These are phyloP conservation scores for Ophonus ardosiacus DNA, from an alignment of 2,888 invertebrate species.

Conservation along the genomic window DNA sequence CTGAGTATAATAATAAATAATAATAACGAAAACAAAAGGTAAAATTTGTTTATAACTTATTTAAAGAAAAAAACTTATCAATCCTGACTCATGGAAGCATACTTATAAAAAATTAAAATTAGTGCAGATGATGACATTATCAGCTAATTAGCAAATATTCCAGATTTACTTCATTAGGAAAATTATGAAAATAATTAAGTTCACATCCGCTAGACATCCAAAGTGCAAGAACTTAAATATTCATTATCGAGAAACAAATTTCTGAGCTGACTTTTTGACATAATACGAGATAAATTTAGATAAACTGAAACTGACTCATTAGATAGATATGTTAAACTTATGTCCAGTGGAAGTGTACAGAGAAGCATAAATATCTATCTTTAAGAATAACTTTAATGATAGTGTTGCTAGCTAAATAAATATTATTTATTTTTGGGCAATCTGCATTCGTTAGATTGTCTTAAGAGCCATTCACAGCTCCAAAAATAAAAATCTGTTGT, in stretches of 20 bases:
- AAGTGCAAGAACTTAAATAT: slow-evolving; percentile 50
- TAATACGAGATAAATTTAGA: slow-evolving; percentile 28
- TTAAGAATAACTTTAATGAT: background rate
- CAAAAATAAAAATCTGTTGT: too few species aligned
- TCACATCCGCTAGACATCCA: slow-evolving; percentile 55
- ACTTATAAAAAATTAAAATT: slow-evolving; percentile 5
- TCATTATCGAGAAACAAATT: slow-evolving; percentile 51
- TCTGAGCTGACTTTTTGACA: slow-evolving; percentile 40
- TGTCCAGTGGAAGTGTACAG: background rate
- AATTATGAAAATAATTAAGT: background rate
- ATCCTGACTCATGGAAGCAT: background rate
- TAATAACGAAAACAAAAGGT: slow-evolving; percentile 3
- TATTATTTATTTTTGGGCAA: background rate
- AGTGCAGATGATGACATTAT: background rate
- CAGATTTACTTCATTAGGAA: slow-evolving; percentile 10
- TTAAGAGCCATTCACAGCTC: too few species aligned
- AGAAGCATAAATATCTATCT: background rate
- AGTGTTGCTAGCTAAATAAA: background rate
- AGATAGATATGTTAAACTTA: slow-evolving; percentile 13
- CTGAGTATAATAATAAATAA: background rate
- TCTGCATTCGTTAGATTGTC: background rate
- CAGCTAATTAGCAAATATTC: background rate
- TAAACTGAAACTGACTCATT: slow-evolving; percentile 41
- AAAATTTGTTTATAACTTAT: background rate
- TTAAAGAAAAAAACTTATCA: background rate